Evolutionary conservation across 2,797 vertebrate species (phyloP), one percentile per base, ranked within the genome.

Genomic region (Melanitta fusca): DNA sequence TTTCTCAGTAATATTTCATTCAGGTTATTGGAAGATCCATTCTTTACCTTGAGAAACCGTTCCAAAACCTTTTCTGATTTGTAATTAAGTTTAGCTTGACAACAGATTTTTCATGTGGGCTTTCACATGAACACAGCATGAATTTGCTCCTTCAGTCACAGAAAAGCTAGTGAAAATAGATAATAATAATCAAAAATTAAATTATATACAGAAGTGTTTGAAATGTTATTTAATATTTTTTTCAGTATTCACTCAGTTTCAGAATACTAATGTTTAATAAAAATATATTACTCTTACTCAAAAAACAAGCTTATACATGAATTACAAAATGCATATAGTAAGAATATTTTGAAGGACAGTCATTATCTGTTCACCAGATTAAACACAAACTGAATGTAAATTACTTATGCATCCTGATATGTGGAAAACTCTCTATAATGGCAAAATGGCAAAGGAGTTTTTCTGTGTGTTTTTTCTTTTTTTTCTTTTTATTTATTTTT

Each of bases 11-110:
- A 38, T 62, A 89, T 80, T 83, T 89, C 39, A 47, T 89, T 87
- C 25, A 10, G 18, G 13, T 88, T 88, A 84, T 72, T 85, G 49
- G 19, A 66, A 85, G 27, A 64, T 78, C 10, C 25, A 57, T 89
- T 70, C 77, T 82, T 91, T 87, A 94, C 92, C 74, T 70, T 78
- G 72, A 94, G 54, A 56, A 92, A 91, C 6, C 56, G 8, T 69
- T 20, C 18, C 24, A 51, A 94, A 89, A 74, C 1, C 30, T 65
- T 69, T 95, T 92, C 62, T 89, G 54, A 54, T 83, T 75, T 88
- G 36, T 83, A 91, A 89, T 93, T 88, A 96, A 75, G 34, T 92
- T 94, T 88, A 54, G 41, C 41, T 85, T 95, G 75, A 83, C 75
- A 69, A 88, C 25, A 91, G 32, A 68, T 49, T 68, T 86, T 94